Evolutionary conservation across 2,113 vertebrate genomes (phyloP).

Genomic region (Vulpes ferrilata): DNA sequence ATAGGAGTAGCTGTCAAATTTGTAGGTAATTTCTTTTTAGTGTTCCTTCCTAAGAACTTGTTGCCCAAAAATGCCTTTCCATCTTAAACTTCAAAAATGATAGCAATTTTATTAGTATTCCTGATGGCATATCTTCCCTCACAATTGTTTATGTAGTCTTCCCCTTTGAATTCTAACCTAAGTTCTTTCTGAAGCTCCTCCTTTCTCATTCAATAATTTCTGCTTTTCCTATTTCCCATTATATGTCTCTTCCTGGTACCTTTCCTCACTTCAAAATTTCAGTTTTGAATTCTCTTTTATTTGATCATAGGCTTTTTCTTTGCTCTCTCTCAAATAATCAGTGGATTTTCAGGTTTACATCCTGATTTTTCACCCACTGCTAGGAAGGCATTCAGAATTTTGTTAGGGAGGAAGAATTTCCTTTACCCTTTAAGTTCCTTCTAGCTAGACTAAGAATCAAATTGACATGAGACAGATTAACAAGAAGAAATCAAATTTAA

Average conservation of each 20-base stretch:
- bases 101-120: not conserved
- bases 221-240: not conserved
- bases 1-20: not conserved
- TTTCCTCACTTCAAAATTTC: slow-evolving; percentile 4
- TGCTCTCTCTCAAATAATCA: not conserved
- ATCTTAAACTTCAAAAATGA: not conserved
- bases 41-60: not conserved
- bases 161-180: not conserved
- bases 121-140: not conserved
- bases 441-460: not conserved
- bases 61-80: not conserved
- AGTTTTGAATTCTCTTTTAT: not conserved
- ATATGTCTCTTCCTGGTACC: not conserved
- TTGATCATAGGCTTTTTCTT: not conserved
- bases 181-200: not conserved
- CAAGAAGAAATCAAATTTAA: not conserved
- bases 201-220: not conserved
- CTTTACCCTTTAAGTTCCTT: not conserved
- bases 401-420: not conserved
- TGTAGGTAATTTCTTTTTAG: not conserved
- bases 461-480: not conserved
- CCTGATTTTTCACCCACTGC: not conserved
- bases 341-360: not conserved
- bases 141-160: not conserved
- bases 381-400: not conserved